These are phyloP conservation scores for Drosophila dunni DNA, from an alignment of 1,140 invertebrate genomes.

Conservation along the genomic window DNA sequence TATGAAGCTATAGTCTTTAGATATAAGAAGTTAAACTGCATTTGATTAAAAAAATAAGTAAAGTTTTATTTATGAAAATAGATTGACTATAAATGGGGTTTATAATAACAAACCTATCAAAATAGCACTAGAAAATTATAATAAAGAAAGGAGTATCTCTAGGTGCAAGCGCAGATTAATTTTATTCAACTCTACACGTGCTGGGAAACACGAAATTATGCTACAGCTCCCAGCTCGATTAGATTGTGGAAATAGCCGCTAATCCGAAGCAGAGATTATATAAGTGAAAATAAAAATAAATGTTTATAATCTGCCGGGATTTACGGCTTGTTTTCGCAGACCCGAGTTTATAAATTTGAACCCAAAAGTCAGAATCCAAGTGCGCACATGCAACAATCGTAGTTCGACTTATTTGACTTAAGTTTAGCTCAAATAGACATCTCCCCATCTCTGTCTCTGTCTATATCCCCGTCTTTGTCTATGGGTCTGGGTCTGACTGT, in stretches of 20 bases:
- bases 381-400: constrained; percentile 22
- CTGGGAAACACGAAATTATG: constrained; percentile 39
- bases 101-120: too few relatives aligned
- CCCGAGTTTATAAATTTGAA: constrained; percentile 10
- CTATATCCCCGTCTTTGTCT: not conserved
- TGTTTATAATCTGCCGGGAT: constrained; percentile 27
- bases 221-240: constrained; percentile 17
- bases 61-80: too few relatives aligned
- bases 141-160: not conserved
- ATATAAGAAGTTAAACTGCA: not conserved
- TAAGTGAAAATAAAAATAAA: constrained; percentile 26
- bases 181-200: constrained; percentile 31
- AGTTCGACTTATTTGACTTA: not conserved
- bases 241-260: constrained; percentile 26
- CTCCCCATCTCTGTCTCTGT: not conserved
- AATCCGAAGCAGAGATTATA: constrained; percentile 32
- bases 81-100: too few relatives aligned
- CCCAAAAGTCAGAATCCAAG: constrained; percentile 18
- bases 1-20: not conserved
- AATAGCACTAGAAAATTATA: too few relatives aligned
- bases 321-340: constrained; percentile 39
- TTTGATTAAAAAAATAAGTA: too few relatives aligned
- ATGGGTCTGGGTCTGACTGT: constrained; percentile 7
- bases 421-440: constrained; percentile 11
- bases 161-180: constrained; percentile 18